These are phyloP conservation scores for Oreocharis arfaki DNA, from an alignment of 2,113 vertebrate genomes.

Conservation along the genomic window DNA sequence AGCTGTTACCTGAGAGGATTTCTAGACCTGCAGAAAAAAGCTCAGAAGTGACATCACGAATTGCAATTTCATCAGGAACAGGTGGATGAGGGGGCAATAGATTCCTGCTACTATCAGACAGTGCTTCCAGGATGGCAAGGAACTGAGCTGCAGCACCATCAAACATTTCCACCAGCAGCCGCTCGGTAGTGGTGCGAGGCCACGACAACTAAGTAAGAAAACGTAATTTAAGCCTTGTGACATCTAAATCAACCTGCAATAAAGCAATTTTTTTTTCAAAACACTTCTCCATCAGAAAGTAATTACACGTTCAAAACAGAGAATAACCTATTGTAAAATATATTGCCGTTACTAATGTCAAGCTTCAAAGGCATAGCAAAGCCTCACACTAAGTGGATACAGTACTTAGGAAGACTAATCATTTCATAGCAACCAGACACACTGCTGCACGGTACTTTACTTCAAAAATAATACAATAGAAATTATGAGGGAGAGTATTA, in stretches of 20 bases:
- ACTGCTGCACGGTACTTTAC: background rate
- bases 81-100: slow-evolving; percentile 68
- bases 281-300: background rate
- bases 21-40: slow-evolving; percentile 85
- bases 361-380: background rate
- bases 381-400: background rate
- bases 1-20: slow-evolving; percentile 81
- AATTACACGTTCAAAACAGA: background rate
- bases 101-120: slow-evolving; percentile 74
- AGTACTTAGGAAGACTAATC: background rate
- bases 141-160: slow-evolving; percentile 79
- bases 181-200: slow-evolving; percentile 80
- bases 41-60: slow-evolving; percentile 78
- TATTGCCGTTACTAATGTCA: background rate
- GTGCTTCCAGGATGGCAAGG: slow-evolving; percentile 83
- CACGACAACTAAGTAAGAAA: slow-evolving; percentile 69
- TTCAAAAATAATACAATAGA: background rate
- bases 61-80: slow-evolving; percentile 74
- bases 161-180: slow-evolving; percentile 81
- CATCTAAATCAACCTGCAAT: background rate
- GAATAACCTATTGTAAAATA: background rate
- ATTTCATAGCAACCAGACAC: background rate
- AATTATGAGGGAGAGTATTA: background rate
- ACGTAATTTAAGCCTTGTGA: background rate
- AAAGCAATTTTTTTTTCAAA: background rate